Percentiles rank a stretch among this genome's conserved stretches.
phyloP scores from a whole-genome alignment of 53 echinoderm and acorn worm genomes.

The Temnopleurus reevesii region DNA sequence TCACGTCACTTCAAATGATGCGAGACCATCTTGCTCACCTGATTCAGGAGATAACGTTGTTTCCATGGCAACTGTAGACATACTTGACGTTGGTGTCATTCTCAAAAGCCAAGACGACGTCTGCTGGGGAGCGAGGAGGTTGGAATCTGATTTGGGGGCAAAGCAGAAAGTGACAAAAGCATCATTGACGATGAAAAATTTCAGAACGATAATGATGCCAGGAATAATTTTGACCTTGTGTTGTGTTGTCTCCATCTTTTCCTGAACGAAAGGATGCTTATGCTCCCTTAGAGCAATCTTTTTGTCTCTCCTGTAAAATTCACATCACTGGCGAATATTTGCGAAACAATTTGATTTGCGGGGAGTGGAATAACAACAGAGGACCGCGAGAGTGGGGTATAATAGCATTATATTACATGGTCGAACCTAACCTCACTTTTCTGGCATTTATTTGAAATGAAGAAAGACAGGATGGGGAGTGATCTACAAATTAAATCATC shows the following conservation, averaged over 20 bases:
- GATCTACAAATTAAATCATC: not conserved
- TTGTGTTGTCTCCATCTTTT: not conserved
- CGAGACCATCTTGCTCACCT: slow-evolving; percentile 26
- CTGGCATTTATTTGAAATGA: not conserved
- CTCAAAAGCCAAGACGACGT: not conserved
- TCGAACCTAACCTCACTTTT: not conserved
- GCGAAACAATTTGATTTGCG: slow-evolving; percentile 1
- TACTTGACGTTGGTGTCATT: slow-evolving; percentile 59
- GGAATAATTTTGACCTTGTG: slow-evolving; percentile 1
- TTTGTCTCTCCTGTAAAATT: not conserved
- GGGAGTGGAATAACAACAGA: not conserved
- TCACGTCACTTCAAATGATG: slow-evolving; percentile 23
- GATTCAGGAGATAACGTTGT: slow-evolving; percentile 43
- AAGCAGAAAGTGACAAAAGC: not conserved
- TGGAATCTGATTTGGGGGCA: slow-evolving; percentile 29
- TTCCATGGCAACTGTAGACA: slow-evolving; percentile 58
- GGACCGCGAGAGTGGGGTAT: not conserved
- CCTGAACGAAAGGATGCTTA: not conserved
- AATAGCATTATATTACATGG: not conserved
- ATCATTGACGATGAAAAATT: not conserved
- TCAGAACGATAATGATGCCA: not conserved
- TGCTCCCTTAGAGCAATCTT: not conserved
- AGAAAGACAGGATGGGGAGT: not conserved
- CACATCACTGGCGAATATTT: not conserved
- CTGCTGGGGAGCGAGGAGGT: not conserved